Conservation (phyloP, 2,797 vertebrate genomes). For the Darevskia mixta region DNA sequence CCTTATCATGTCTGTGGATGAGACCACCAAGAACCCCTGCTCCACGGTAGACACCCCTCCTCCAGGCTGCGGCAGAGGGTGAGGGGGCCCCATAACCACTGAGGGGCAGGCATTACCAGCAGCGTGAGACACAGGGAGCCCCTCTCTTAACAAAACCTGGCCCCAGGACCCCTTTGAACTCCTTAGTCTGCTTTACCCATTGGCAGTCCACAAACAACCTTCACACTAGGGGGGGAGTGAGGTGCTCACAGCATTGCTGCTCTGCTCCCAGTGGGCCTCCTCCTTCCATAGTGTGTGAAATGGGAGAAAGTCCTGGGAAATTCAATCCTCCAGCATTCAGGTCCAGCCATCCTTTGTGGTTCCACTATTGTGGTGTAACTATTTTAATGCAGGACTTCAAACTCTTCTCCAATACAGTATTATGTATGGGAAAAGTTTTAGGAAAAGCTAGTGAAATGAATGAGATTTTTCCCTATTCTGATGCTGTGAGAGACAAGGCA, state of each 20-base stretch:
- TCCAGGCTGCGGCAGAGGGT: no score
- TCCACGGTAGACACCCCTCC: no score
- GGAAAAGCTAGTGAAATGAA: neutral
- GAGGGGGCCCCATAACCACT: no score
- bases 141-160: neutral
- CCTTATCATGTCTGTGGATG: conserved; percentile 94
- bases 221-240: no score
- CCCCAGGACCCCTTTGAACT: neutral
- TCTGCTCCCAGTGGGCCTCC: neutral
- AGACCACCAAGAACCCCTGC: conserved; percentile 94
- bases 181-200: neutral
- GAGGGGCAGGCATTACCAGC: rapidly evolving
- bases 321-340: neutral
- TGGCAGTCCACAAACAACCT: neutral
- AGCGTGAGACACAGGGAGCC: rapidly evolving
- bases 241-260: neutral
- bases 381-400: neutral
- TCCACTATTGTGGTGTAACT: neutral
- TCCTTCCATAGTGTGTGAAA: neutral
- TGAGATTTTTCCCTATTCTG: neutral
- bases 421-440: neutral
- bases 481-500: neutral
- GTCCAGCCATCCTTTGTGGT: neutral
- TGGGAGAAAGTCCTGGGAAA: neutral
- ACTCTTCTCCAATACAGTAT: neutral